Evolutionary conservation across 2,888 invertebrate species (phyloP), one percentile per base, ranked within the genome.

Genomic region (Melinaea menophilus): DNA sequence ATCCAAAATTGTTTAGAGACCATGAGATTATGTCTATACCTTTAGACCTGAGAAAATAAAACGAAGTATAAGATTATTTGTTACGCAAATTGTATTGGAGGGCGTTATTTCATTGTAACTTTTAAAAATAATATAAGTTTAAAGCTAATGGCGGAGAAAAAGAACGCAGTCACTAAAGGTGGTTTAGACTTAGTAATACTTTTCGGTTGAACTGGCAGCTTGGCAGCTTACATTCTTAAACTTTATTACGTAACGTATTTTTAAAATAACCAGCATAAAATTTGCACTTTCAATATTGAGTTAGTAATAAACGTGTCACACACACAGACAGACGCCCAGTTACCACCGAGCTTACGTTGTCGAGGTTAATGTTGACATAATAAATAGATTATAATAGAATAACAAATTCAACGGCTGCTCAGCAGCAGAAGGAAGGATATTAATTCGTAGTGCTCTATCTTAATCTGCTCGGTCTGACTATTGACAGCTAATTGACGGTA

Each of bases 191-290:
- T 13, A 22, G 5, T 48, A 48, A 48, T 48, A 48, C 13, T 13
- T 13, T 48, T 48, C 7, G 37, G 5, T 37, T 48, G 48, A 48
- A 48, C 13, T 48, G 48, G 48, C 48, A 48, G 48, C 48, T 48
- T 48, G 48, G 48, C 48, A 48, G 48, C 22, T 48, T 48, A 48
- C 48, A 48, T 13, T 48, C 48, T 4, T 13, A 48, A 48, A 13
- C n/a, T 22, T 5, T 13, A 48, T 48, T 31, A 31, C 5, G 51
- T 2, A 31, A 31, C 51, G 5, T 51, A 51, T 51, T 51, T 51
- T 51, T 31, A 31, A 31, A 31, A 9, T 51, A 31, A 22, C 51
- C 31, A 31, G 31, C 51, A 51, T 7, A 11, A 51, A 31, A 3
- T 31, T 31, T 51, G 3, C 9, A 31, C 31, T 0, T 41, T 41